Conservation (phyloP, 1,140 invertebrate genomes). For the Drosophila murphyi region DNA sequence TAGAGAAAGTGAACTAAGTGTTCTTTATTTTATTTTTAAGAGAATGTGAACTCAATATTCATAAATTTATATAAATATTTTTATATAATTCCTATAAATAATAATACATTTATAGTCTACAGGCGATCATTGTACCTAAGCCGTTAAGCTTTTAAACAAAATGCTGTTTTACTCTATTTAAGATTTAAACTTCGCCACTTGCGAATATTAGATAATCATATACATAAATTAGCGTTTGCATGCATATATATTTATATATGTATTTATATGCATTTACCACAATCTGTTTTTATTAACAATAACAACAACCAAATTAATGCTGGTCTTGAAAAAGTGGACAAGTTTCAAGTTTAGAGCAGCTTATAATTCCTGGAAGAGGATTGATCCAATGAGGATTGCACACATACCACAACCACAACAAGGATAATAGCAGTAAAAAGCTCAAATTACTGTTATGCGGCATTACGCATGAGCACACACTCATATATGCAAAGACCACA, state of each 20-base stretch:
- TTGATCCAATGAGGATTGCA: constrained; percentile 61
- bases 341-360: constrained; percentile 63
- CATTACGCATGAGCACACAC: constrained; percentile 38
- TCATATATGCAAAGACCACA: constrained; percentile 6
- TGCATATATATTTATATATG: background rate
- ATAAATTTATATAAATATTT: too few relatives aligned
- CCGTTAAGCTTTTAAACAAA: too few relatives aligned
- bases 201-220: too few relatives aligned
- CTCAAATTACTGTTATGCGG: constrained; percentile 35
- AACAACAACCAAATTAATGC: constrained; percentile 12
- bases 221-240: too few relatives aligned
- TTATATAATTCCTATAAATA: too few relatives aligned
- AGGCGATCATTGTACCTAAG: too few relatives aligned
- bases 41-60: too few relatives aligned
- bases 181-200: too few relatives aligned
- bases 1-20: too few relatives aligned
- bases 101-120: too few relatives aligned
- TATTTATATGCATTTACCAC: background rate
- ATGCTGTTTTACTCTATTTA: too few relatives aligned
- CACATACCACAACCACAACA: constrained; percentile 11
- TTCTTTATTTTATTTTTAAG: too few relatives aligned
- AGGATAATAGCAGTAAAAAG: constrained; percentile 4
- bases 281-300: background rate
- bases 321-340: constrained; percentile 44
- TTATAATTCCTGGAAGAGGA: constrained; percentile 53